Conservation (phyloP, 2,797 vertebrate genomes). For the Champsocephalus gunnari region DNA sequence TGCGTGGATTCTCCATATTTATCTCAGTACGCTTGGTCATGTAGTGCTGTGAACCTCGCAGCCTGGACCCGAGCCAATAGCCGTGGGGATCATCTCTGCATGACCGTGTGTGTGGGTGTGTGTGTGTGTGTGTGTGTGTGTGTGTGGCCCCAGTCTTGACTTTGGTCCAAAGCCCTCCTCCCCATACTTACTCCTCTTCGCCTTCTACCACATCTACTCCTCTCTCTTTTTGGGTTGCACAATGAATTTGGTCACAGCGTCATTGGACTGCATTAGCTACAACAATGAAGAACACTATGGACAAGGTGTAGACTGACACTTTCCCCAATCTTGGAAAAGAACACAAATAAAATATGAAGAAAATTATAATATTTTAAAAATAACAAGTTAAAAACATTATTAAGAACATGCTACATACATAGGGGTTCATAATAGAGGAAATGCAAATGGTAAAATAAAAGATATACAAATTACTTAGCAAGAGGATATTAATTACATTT, state of each 20-base stretch:
- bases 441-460: no score
- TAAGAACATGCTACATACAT: no score
- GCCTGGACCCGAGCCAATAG: conserved; percentile 76
- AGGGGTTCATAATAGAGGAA: no score
- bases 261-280: conserved; percentile 28
- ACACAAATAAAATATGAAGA: conserved; percentile 12
- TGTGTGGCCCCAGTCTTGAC: conserved; percentile 38
- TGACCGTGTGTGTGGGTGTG: conserved; percentile 49
- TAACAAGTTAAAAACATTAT: no score
- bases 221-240: conserved; percentile 21
- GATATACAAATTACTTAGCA: neutral
- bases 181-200: conserved; percentile 25
- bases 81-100: conserved; percentile 62
- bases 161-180: neutral
- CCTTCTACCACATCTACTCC: conserved; percentile 46
- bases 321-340: conserved; percentile 9
- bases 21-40: conserved; percentile 72
- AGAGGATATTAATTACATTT: neutral
- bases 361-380: no score
- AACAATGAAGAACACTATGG: conserved; percentile 27
- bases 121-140: conserved; percentile 48
- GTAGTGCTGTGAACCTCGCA: conserved; percentile 69
- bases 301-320: neutral
- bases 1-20: conserved; percentile 69
- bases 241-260: conserved; percentile 11